A percentile compares a stretch with the other conserved stretches of the same genome.
phyloP scores from a whole-genome alignment of 2,888 invertebrate genomes.

The Hypsopygia costalis region DNA sequence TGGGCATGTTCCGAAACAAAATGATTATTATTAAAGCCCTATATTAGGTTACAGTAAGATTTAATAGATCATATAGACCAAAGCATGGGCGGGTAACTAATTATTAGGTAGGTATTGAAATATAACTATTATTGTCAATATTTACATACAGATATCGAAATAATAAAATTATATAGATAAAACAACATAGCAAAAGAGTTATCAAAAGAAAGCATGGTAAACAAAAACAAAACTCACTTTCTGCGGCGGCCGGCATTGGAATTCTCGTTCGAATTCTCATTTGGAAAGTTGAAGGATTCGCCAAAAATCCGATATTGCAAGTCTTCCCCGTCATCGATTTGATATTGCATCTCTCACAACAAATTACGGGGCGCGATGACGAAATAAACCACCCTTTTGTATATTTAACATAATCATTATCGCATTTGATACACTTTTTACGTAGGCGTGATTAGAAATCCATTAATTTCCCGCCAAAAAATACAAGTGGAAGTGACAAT shows the following conservation, averaged over 20 bases:
- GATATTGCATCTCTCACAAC: slow-evolving; percentile 77
- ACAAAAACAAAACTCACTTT: slow-evolving; percentile 62
- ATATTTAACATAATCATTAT: slow-evolving; percentile 60
- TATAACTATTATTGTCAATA: too few species aligned
- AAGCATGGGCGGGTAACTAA: too few species aligned
- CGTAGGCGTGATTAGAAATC: slow-evolving; percentile 3
- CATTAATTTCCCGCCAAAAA: slow-evolving; percentile 14
- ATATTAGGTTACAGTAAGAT: too few species aligned
- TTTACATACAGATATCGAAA: too few species aligned
- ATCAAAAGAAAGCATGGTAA: too few species aligned
- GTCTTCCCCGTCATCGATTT: slow-evolving; percentile 73
- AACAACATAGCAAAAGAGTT: too few species aligned
- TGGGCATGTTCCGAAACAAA: too few species aligned
- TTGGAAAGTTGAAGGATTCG: slow-evolving; percentile 66
- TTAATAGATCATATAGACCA: too few species aligned
- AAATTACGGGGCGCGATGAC: slow-evolving; percentile 43
- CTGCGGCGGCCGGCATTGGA: slow-evolving; percentile 44
- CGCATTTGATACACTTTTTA: slow-evolving; percentile 26
- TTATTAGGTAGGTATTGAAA: too few species aligned
- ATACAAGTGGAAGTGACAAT: too few species aligned
- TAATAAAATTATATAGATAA: too few species aligned
- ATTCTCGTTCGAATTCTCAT: slow-evolving; percentile 48
- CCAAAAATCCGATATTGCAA: slow-evolving; percentile 78
- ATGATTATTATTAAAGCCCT: too few species aligned
- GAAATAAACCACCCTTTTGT: slow-evolving; percentile 65